Evolutionary conservation across 2,888 invertebrate genomes (phyloP), one percentile per base, ranked within the genome.

Genomic region (Anagyrus pseudococci): DNA sequence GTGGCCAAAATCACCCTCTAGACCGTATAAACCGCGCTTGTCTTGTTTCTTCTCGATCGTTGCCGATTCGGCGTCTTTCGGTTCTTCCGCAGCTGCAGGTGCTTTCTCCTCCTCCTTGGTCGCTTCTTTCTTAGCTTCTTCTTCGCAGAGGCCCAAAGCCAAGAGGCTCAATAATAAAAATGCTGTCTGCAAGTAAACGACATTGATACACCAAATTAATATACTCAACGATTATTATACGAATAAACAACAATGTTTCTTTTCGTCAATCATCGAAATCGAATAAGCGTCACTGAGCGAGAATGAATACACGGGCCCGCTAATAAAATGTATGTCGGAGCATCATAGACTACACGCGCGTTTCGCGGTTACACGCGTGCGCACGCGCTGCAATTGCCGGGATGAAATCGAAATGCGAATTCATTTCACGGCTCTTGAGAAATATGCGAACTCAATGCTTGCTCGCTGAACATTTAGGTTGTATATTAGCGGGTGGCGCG

Each of bases 31-130:
- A 59, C 92, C 91, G 73, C 92, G 87, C 78, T 92, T 92, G 70
- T 90, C 89, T 77, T 89, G 89, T 71, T 89, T 88, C 76, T 90
- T 90, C 67, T 88, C 88, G 57, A 70, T 78, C 81, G 81, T 78
- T 52, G 78, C 81, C 66, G 85, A 82, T 71, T 81, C 68, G 10
- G 70, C 70, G 33, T 43, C 66, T 20, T 52, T 66, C 13, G 15
- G 54, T 4, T 68, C 69, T 10, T 56, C 48, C 48, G 53, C 68
- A 22, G 62, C 61, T n/a, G 50, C 56, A 0, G 53, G 50, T 4
- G 37, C 20, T 26, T 66, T 64, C 15, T 60, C 44, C 20, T 58
- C 56, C 1, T 48, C 54, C 33, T 62, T 26, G 10, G 37, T 6
- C 13, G 25, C 10, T 37, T 13, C 3, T 15, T 66, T 56, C 40